These are phyloP conservation scores for Rugalucina vietnamica DNA, from an alignment of 2,888 invertebrate species.

Conservation along the genomic window DNA sequence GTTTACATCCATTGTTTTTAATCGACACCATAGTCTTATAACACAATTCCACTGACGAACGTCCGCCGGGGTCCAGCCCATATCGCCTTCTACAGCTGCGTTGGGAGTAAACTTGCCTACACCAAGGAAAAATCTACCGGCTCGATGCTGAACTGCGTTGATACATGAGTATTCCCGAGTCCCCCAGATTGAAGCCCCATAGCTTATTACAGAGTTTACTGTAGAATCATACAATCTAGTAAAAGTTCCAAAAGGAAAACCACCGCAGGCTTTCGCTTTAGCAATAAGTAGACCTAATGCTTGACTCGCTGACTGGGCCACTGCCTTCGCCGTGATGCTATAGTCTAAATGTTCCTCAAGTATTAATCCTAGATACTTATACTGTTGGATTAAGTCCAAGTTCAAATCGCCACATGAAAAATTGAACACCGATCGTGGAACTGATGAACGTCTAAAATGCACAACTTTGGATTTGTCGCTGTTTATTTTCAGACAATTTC, in stretches of 20 bases:
- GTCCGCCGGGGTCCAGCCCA: not conserved
- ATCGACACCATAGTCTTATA: not conserved
- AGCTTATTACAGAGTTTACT: not conserved
- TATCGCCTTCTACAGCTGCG: not conserved
- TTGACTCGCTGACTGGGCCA: no score
- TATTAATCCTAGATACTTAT: no score
- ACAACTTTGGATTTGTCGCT: no score
- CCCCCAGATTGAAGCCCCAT: not conserved
- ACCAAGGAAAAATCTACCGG: not conserved
- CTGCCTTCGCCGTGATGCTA: no score
- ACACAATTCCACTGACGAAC: conserved; percentile 1
- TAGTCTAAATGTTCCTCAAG: no score
- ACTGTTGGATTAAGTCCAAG: no score
- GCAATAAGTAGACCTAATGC: no score
- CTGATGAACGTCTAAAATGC: no score
- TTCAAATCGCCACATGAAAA: no score
- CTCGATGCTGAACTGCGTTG: not conserved
- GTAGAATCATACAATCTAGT: not conserved
- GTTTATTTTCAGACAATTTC: no score
- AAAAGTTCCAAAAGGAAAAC: not conserved
- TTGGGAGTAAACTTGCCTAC: not conserved
- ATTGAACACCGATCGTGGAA: no score
- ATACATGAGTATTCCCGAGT: not conserved
- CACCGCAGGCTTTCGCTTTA: not conserved
- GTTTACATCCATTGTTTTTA: not conserved